Conservation (phyloP, 1,140 invertebrate species). For the Pseudomyrmex dendroicus region DNA sequence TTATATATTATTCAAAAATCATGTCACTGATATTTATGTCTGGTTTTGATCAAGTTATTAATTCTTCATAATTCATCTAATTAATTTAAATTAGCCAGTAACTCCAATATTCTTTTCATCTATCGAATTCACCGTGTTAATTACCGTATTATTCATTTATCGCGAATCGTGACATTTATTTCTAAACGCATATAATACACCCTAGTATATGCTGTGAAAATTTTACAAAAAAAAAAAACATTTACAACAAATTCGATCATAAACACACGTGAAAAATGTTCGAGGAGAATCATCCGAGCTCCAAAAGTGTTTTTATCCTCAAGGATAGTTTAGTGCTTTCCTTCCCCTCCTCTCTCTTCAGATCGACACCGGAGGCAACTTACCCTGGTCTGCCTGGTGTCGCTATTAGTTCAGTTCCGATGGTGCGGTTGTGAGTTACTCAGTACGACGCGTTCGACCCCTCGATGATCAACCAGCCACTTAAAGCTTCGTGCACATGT, state of each 20-base stretch:
- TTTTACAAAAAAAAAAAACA: not conserved
- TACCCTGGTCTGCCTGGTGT: constrained; percentile 56
- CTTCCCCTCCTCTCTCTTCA: constrained; percentile 38
- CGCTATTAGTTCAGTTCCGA: constrained; percentile 80
- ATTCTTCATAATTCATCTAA: constrained; percentile 41
- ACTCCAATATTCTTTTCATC: constrained; percentile 27
- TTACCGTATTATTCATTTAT: constrained; percentile 9
- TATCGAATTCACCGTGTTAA: not conserved
- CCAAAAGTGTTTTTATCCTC: constrained; percentile 64
- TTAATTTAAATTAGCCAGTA: constrained; percentile 47
- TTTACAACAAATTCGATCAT: not conserved
- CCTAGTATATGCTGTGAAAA: not conserved
- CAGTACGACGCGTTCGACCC: constrained; percentile 79
- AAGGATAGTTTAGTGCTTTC: constrained; percentile 53
- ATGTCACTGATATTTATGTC: constrained; percentile 38
- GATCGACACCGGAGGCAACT: constrained; percentile 65
- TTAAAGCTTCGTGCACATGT: constrained; percentile 33
- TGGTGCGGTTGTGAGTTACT: constrained; percentile 81
- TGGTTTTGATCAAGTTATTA: constrained; percentile 14
- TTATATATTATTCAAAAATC: constrained; percentile 42
- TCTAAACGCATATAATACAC: not conserved
- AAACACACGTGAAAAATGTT: not conserved
- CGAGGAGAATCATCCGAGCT: constrained; percentile 19
- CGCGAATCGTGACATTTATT: too few relatives aligned
- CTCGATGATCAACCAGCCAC: constrained; percentile 62